Conservation (phyloP, 2,797 vertebrate species). For the Perodicticus potto region DNA sequence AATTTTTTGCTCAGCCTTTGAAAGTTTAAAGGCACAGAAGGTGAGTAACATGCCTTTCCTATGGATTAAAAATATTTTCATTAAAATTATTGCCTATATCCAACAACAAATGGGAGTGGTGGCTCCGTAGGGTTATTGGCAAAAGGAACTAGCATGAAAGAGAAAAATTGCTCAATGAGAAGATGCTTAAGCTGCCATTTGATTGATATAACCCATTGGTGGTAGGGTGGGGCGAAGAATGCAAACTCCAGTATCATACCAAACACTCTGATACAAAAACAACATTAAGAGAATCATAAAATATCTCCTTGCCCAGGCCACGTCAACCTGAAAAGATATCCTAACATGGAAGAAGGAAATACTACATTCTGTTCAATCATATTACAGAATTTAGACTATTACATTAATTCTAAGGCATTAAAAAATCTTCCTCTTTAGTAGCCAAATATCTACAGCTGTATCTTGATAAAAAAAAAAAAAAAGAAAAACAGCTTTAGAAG, state of each 20-base stretch:
- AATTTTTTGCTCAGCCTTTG: slow-evolving; percentile 67
- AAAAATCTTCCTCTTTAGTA: neutral
- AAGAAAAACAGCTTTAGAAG: neutral
- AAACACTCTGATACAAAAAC: neutral
- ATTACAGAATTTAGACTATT: neutral
- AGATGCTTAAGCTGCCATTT: slow-evolving; percentile 27
- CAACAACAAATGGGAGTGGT: neutral
- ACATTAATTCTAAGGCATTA: neutral
- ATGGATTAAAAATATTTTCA: slow-evolving; percentile 68
- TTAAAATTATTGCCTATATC: slow-evolving; percentile 71
- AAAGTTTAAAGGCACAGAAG: slow-evolving; percentile 75
- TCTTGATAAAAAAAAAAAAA: neutral
- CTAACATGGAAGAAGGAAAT: neutral
- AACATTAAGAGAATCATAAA: neutral
- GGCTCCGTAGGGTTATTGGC: neutral
- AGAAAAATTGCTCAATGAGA: neutral
- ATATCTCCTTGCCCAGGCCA: fast-evolving
- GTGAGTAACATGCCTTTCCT: slow-evolving; percentile 66
- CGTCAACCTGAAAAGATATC: neutral
- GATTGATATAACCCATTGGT: neutral
- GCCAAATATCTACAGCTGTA: neutral
- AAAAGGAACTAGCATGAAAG: neutral
- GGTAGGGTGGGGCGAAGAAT: neutral
- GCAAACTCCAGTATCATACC: neutral
- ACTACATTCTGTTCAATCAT: neutral